Percentiles rank a stretch among this genome's conserved stretches.
These are phyloP conservation scores for Hoplias malabaricus DNA, from an alignment of 2,113 vertebrate genomes.

Conservation along the genomic window DNA sequence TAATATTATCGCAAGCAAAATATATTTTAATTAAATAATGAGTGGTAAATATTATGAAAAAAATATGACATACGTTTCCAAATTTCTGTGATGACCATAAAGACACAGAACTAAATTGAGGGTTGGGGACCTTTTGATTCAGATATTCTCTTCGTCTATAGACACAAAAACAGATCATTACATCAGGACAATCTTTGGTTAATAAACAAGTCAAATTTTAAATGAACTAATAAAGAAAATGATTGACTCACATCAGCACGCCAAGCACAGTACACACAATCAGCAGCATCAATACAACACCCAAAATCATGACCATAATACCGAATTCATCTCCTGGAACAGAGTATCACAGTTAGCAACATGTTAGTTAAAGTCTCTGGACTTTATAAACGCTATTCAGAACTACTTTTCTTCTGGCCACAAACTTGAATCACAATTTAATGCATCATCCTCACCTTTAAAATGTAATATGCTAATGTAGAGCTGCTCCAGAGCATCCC, in stretches of 20 bases:
- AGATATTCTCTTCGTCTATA: slow-evolving; percentile 15
- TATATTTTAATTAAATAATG: not conserved
- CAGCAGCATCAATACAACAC: not conserved
- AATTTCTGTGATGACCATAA: not conserved
- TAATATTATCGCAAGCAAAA: too few species aligned
- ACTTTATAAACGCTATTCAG: too few species aligned
- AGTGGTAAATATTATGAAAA: not conserved
- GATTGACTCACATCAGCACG: slow-evolving; percentile 4
- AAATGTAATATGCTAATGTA: too few species aligned
- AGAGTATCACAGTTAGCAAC: not conserved
- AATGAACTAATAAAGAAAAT: not conserved
- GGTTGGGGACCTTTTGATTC: slow-evolving; percentile 25
- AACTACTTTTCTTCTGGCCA: too few species aligned
- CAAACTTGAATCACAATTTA: not conserved
- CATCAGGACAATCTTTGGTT: not conserved
- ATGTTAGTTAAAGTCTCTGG: too few species aligned
- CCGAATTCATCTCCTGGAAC: not conserved
- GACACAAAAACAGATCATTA: not conserved
- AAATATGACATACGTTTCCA: slow-evolving; percentile 5
- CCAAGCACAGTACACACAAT: not conserved
- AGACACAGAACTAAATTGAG: slow-evolving; percentile 24
- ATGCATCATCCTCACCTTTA: too few species aligned
- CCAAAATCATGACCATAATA: not conserved
- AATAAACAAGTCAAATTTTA: not conserved
- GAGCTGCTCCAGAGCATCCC: too few species aligned